Conservation (phyloP, 2,797 vertebrate species). For the Gymnodraco acuticeps region DNA sequence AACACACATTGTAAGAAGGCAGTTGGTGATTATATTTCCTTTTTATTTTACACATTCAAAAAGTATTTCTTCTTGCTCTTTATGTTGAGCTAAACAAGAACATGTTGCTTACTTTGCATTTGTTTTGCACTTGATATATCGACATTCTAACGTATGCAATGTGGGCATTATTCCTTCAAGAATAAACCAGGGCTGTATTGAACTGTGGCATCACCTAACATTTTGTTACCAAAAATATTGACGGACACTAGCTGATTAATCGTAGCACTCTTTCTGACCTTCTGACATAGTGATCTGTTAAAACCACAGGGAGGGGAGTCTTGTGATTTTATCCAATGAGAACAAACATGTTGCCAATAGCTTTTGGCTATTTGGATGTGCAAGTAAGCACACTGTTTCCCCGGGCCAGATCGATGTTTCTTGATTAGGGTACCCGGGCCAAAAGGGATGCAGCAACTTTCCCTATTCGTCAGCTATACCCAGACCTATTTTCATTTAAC, state of each 20-base stretch:
- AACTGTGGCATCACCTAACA: conserved; percentile 36
- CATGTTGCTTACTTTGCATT: conserved; percentile 1
- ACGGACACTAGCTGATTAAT: conserved; percentile 59
- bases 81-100: neutral
- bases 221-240: conserved; percentile 52
- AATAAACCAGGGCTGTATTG: conserved; percentile 28
- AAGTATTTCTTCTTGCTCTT: neutral
- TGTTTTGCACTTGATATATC: conserved; percentile 10
- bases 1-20: neutral
- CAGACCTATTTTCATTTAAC: conserved; percentile 36
- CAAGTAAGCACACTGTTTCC: conserved; percentile 74
- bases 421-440: conserved; percentile 62
- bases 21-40: neutral
- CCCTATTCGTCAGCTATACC: conserved; percentile 52
- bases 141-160: conserved; percentile 22
- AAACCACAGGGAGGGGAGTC: conserved; percentile 66
- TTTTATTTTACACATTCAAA: neutral
- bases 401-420: conserved; percentile 70
- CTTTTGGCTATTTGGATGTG: conserved; percentile 72
- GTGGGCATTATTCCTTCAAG: conserved; percentile 11
- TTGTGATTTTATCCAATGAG: conserved; percentile 76
- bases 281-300: conserved; percentile 68
- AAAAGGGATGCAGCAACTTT: conserved; percentile 50
- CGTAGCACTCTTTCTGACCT: conserved; percentile 64
- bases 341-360: conserved; percentile 83